phyloP scores from a whole-genome alignment of 2,797 vertebrate genomes.

The Gymnopithys bicolor region DNA sequence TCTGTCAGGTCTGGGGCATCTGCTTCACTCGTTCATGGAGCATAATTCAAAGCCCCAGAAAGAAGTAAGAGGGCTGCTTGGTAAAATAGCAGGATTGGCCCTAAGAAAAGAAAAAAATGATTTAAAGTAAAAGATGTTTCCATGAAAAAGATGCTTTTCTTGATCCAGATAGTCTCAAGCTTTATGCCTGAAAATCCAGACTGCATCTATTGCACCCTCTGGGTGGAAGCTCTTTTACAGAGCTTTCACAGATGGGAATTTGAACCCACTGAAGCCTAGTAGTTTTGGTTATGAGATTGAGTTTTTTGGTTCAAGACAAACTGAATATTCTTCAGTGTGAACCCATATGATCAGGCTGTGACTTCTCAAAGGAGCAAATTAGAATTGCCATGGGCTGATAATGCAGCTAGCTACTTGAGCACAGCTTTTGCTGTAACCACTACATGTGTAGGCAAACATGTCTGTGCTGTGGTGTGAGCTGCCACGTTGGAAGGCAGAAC shows the following conservation, averaged over 20 bases:
- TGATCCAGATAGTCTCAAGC: neutral
- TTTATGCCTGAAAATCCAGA: neutral
- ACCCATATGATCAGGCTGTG: neutral
- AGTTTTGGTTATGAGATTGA: neutral
- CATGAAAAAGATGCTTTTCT: neutral
- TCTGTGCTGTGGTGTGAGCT: neutral
- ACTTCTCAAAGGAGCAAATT: neutral
- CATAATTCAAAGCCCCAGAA: neutral
- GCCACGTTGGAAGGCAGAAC: neutral
- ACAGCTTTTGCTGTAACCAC: neutral
- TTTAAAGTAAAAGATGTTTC: neutral
- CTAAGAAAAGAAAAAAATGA: neutral
- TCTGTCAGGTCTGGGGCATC: neutral
- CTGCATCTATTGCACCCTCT: neutral
- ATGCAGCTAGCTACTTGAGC: neutral
- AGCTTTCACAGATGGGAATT: neutral
- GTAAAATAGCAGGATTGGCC: neutral
- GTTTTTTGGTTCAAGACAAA: neutral
- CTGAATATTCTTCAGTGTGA: neutral
- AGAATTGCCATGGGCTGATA: neutral
- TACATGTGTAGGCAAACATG: neutral
- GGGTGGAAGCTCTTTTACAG: neutral
- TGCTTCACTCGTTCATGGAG: neutral
- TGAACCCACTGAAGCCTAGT: neutral
- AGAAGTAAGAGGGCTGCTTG: neutral